These are phyloP conservation scores for Propithecus coquereli DNA, from an alignment of 2,113 vertebrate species.

Conservation along the genomic window DNA sequence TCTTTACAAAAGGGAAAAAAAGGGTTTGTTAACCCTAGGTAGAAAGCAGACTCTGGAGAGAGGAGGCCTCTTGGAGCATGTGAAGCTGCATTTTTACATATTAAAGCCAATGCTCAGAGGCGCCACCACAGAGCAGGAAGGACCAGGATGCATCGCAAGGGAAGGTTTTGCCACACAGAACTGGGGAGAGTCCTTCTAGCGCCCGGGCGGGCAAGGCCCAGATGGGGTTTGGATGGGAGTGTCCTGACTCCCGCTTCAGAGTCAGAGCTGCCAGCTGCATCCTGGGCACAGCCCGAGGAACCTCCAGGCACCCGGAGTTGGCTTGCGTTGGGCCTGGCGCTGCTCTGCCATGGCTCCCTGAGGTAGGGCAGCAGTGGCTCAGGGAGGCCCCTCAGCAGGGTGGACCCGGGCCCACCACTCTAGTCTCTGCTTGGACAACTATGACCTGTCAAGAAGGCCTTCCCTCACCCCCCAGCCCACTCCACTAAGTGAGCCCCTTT, in stretches of 20 bases:
- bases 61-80: neutral
- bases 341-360: accelerated
- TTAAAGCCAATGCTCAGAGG: neutral
- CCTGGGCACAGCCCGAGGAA: neutral
- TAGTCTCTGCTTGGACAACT: neutral
- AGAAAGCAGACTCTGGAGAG: neutral
- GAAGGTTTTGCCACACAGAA: neutral
- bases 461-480: accelerated
- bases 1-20: neutral
- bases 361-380: neutral
- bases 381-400: neutral
- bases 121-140: too few species aligned
- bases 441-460: neutral
- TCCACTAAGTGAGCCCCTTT: neutral
- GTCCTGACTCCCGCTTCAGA: neutral
- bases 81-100: neutral
- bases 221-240: neutral
- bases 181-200: neutral
- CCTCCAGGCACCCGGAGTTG: neutral
- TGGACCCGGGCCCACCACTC: neutral
- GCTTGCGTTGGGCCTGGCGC: neutral
- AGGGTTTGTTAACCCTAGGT: neutral
- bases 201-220: neutral
- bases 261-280: neutral
- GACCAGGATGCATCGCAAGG: accelerated